Percentiles rank a stretch among this genome's conserved stretches.
phyloP scores from a whole-genome alignment of 2,888 invertebrate species.

The Drosophila mayaguana region DNA sequence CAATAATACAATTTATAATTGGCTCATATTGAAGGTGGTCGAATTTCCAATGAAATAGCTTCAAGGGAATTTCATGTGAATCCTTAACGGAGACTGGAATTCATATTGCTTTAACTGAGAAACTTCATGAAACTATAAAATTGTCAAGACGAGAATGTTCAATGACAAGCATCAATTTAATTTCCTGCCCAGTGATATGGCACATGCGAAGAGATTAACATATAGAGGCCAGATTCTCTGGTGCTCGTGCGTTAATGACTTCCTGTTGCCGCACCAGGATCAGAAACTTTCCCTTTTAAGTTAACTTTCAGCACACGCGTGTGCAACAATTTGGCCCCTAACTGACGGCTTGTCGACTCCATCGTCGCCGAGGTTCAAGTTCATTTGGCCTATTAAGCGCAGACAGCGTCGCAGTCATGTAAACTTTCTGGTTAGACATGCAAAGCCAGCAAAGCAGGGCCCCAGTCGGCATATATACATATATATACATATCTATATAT shows the following conservation, averaged over 20 bases:
- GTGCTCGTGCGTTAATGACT: slow-evolving; percentile 64
- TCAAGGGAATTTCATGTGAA: not conserved
- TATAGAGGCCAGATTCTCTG: slow-evolving; percentile 6
- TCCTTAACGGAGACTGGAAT: not conserved
- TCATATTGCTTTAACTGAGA: not conserved
- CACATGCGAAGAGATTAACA: slow-evolving; percentile 14
- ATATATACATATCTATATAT: not conserved
- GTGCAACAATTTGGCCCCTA: slow-evolving; percentile 55
- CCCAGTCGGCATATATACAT: not conserved
- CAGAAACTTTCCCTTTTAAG: slow-evolving; percentile 60
- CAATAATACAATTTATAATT: not conserved
- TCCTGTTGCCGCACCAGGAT: slow-evolving; percentile 59
- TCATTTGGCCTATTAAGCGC: slow-evolving; percentile 73
- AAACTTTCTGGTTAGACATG: slow-evolving; percentile 64
- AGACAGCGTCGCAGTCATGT: slow-evolving; percentile 60
- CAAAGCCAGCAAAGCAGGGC: slow-evolving; percentile 35
- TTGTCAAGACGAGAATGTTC: not conserved
- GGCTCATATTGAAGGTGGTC: not conserved
- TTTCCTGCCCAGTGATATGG: slow-evolving; percentile 47
- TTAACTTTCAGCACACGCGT: slow-evolving; percentile 46
- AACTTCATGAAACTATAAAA: slow-evolving; percentile 14
- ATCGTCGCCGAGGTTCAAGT: slow-evolving; percentile 61
- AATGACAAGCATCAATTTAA: slow-evolving; percentile 50
- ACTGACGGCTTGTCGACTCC: slow-evolving; percentile 38
- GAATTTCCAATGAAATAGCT: not conserved